These are phyloP conservation scores for Meta bourneti DNA, from an alignment of 2,888 invertebrate genomes.

Conservation along the genomic window DNA sequence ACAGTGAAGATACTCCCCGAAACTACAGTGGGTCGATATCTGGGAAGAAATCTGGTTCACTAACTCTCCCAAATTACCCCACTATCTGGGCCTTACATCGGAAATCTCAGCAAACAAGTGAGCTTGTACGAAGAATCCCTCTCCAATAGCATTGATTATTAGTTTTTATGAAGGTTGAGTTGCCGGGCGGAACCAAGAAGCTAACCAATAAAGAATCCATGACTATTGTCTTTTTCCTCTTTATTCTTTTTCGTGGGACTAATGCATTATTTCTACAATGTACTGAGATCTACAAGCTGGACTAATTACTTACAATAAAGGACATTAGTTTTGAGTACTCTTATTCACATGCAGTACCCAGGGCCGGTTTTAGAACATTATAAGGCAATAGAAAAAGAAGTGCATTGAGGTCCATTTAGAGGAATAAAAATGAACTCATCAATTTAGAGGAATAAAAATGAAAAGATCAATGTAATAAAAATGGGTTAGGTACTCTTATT, in stretches of 20 bases:
- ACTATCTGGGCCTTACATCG: neutral
- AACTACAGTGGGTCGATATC: neutral
- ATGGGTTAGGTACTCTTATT: neutral
- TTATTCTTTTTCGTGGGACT: neutral
- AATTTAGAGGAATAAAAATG: neutral
- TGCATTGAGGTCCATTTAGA: neutral
- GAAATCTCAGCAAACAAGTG: neutral
- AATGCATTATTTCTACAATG: neutral
- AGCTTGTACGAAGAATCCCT: neutral
- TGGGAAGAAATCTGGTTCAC: slow-evolving; percentile 21
- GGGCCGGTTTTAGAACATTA: too few species aligned
- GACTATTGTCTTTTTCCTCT: neutral
- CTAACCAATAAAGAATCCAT: slow-evolving; percentile 49
- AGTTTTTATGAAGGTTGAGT: slow-evolving; percentile 3
- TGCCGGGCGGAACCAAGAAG: neutral
- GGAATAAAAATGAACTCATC: neutral
- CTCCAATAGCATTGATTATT: slow-evolving; percentile 39
- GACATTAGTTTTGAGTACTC: neutral
- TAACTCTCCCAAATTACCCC: slow-evolving; percentile 2
- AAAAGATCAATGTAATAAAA: neutral
- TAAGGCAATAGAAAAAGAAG: neutral
- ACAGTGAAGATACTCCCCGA: neutral
- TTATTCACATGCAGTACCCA: neutral
- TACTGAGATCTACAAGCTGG: neutral
- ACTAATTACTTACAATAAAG: neutral